phyloP scores from a whole-genome alignment of 2,113 vertebrate genomes.

The Malurus elegans region DNA sequence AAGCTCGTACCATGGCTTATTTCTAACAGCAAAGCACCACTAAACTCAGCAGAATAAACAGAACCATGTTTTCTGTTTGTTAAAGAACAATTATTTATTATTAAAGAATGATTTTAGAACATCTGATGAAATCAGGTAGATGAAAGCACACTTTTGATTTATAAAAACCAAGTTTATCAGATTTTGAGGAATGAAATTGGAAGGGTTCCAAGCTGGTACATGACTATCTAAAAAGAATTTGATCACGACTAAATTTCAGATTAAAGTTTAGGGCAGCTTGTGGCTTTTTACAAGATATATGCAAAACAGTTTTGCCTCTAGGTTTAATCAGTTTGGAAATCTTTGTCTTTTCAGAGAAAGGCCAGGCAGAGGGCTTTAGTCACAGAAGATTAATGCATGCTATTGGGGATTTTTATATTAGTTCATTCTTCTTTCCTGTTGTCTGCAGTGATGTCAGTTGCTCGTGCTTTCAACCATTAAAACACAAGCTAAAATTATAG shows the following conservation, averaged over 20 bases:
- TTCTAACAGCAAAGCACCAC: neutral
- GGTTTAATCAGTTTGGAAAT: neutral
- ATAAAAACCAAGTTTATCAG: neutral
- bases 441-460: neutral
- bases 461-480: constrained; percentile 23
- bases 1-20: rapidly evolving
- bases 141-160: neutral
- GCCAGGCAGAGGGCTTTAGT: neutral
- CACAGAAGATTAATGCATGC: neutral
- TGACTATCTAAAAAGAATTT: neutral
- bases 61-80: neutral
- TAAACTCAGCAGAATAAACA: neutral
- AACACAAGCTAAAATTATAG: constrained; percentile 49
- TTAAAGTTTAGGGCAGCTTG: neutral
- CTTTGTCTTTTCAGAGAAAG: neutral
- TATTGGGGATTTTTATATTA: constrained; percentile 4
- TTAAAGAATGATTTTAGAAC: neutral
- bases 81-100: no score
- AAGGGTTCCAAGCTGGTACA: neutral
- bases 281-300: neutral
- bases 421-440: constrained; percentile 26
- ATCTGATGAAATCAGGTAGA: neutral
- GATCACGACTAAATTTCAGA: neutral
- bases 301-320: neutral
- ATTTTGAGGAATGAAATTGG: neutral